A percentile compares a stretch with the other conserved stretches of the same genome.
Conservation (phyloP, 2,888 invertebrate species). For the Pecten maximus region DNA sequence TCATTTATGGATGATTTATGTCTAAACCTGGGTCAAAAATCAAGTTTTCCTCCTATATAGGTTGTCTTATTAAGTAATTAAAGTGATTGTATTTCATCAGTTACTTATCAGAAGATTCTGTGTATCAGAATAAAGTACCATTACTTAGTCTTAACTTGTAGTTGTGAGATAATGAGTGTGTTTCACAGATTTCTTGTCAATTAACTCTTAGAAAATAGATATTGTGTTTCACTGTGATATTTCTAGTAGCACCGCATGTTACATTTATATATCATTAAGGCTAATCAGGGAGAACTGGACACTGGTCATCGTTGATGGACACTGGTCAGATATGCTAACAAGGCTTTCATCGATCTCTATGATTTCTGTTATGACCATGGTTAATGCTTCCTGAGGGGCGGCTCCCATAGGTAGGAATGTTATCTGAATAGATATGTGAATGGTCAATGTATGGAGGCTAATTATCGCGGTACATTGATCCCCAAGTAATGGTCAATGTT, state of each 20-base stretch:
- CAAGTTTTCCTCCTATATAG: no score
- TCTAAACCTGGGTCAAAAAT: no score
- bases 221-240: neutral
- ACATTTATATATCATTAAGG: neutral
- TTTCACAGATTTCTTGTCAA: neutral
- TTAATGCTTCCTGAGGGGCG: neutral
- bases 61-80: no score
- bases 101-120: no score
- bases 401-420: neutral
- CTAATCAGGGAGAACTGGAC: neutral
- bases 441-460: constrained; percentile 3
- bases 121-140: no score
- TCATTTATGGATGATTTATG: no score
- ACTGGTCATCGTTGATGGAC: neutral
- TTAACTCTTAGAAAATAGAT: neutral
- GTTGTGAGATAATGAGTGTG: neutral
- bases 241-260: no score
- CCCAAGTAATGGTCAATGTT: neutral
- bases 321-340: neutral
- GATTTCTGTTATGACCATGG: neutral
- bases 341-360: neutral
- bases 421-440: neutral
- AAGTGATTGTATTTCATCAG: no score
- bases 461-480: neutral
- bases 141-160: no score